These are phyloP conservation scores for Salmo trutta DNA, from an alignment of 2,797 vertebrate genomes.

Conservation along the genomic window DNA sequence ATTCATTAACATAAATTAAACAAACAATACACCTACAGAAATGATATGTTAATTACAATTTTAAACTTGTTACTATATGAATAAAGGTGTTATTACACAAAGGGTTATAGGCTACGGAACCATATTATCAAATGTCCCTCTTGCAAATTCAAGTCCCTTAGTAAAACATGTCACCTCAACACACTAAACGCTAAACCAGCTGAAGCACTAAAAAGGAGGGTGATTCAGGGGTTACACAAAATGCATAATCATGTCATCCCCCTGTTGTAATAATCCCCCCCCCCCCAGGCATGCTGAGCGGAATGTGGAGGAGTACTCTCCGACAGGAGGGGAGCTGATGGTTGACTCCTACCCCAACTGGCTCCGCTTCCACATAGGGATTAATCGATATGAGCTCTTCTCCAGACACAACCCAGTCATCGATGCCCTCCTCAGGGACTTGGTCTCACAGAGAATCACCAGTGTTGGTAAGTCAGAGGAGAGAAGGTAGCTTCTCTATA, in stretches of 20 bases:
- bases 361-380: conserved; percentile 97
- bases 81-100: no score
- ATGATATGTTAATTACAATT: not conserved
- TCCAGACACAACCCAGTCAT: conserved; percentile 90
- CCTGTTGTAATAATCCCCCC: not conserved
- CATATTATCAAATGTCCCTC: not conserved
- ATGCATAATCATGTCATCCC: not conserved
- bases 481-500: not conserved
- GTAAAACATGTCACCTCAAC: no score
- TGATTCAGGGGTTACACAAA: not conserved
- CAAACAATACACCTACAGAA: not conserved
- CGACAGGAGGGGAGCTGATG: conserved; percentile 84
- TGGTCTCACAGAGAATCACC: conserved; percentile 90
- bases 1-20: not conserved
- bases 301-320: conserved; percentile 80
- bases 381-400: conserved; percentile 96
- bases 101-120: not conserved
- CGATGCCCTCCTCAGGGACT: conserved; percentile 91
- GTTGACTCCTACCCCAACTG: conserved; percentile 94
- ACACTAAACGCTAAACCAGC: no score
- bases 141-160: not conserved
- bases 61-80: no score
- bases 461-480: conserved; percentile 88
- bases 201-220: no score
- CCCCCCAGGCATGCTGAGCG: conserved; percentile 83